These are phyloP conservation scores for Protonemura montana DNA, from an alignment of 2,888 invertebrate species.

Conservation along the genomic window DNA sequence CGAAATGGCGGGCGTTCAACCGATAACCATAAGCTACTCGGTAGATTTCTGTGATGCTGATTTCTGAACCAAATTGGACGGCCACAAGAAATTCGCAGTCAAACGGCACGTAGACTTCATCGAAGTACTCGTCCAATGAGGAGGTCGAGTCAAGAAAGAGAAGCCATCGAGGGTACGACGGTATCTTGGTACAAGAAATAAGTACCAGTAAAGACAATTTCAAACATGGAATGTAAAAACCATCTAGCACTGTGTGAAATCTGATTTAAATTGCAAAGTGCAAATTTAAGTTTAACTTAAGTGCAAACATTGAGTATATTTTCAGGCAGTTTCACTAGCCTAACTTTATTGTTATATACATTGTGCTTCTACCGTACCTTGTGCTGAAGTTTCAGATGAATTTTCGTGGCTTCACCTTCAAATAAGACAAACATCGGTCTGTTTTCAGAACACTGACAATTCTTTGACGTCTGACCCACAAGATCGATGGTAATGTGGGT, in stretches of 20 bases:
- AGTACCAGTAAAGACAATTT: too few species aligned
- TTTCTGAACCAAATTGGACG: not conserved
- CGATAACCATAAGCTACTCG: not conserved
- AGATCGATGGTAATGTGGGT: not conserved
- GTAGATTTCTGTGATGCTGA: slow-evolving; percentile 5
- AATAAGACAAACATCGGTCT: not conserved
- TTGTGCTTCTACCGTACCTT: not conserved
- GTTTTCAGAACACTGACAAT: not conserved
- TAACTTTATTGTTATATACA: too few species aligned
- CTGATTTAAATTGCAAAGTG: too few species aligned
- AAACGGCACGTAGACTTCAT: not conserved
- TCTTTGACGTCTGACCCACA: not conserved
- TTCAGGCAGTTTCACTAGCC: too few species aligned
- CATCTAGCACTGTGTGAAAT: too few species aligned
- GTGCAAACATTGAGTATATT: too few species aligned
- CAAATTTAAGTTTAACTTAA: too few species aligned
- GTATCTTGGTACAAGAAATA: not conserved
- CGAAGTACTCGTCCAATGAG: not conserved
- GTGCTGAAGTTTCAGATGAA: not conserved
- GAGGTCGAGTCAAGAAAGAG: slow-evolving; percentile 15
- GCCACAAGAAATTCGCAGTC: slow-evolving; percentile 23
- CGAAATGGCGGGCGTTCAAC: not conserved
- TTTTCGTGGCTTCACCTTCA: not conserved
- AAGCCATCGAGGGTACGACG: not conserved
- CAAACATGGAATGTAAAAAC: too few species aligned